Evolutionary conservation across 2,888 invertebrate species (phyloP).

Genomic region (Cynaeus angustus): DNA sequence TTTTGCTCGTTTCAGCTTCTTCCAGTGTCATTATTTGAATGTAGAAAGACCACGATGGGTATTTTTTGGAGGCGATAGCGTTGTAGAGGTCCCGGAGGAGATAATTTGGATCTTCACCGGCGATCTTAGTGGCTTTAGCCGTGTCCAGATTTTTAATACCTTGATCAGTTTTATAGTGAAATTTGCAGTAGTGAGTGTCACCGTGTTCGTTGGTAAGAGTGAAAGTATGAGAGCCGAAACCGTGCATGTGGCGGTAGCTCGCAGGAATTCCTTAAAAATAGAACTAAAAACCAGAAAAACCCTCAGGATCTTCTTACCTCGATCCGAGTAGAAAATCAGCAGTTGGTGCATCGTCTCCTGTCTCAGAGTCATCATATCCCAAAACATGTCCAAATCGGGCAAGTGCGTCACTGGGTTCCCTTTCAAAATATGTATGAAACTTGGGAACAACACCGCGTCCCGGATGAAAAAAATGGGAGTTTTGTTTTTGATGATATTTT

Average conservation of each 20-base stretch:
- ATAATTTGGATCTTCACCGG: conserved; percentile 90
- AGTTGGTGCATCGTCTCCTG: conserved; percentile 92
- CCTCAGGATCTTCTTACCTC: conserved; percentile 74
- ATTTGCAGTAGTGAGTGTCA: conserved; percentile 87
- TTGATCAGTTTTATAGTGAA: conserved; percentile 94
- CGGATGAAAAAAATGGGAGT: conserved; percentile 95
- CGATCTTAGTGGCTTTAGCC: conserved; percentile 80
- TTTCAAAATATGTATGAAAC: conserved; percentile 97
- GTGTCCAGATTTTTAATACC: conserved; percentile 86
- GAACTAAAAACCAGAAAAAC: too few relatives aligned
- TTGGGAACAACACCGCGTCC: conserved; percentile 92
- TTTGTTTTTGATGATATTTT: too few relatives aligned
- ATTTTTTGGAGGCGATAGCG: conserved; percentile 83
- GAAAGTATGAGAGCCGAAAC: conserved; percentile 95
- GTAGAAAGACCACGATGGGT: conserved; percentile 86
- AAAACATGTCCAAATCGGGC: conserved; percentile 95
- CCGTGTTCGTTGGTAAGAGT: conserved; percentile 88
- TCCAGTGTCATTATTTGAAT: conserved; percentile 92
- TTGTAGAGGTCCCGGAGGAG: conserved; percentile 92
- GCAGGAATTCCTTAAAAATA: conserved; percentile 81
- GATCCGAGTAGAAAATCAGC: conserved; percentile 91
- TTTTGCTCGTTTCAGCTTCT: conserved; percentile 85
- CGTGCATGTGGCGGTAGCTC: conserved; percentile 83
- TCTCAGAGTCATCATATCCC: conserved; percentile 93
- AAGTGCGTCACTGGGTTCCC: conserved; percentile 94